These are phyloP conservation scores for Heteractis magnifica DNA, from an alignment of 92 coral and sea anemone species.

Conservation along the genomic window DNA sequence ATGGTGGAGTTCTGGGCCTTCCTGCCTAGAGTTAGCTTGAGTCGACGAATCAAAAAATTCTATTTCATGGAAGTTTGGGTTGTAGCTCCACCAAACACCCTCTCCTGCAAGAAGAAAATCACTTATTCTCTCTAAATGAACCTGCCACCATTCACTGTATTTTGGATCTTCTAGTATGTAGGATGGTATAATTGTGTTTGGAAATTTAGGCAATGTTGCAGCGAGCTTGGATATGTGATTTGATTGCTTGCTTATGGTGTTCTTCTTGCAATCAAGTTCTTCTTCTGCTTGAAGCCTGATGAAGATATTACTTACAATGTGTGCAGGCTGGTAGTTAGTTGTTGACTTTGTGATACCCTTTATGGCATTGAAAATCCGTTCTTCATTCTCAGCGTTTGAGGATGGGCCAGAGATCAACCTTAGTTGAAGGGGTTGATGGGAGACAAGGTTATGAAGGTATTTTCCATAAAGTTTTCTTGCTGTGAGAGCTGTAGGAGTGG, in stretches of 20 bases:
- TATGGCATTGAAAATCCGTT: neutral
- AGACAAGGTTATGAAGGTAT: neutral
- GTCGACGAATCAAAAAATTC: too few relatives aligned
- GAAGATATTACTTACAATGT: neutral
- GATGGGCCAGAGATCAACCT: neutral
- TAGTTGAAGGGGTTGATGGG: neutral
- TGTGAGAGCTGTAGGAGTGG: conserved; percentile 2
- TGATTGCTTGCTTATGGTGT: neutral
- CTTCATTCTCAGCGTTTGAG: neutral
- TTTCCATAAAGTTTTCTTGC: neutral
- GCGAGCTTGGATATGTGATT: neutral
- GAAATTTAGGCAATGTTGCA: neutral
- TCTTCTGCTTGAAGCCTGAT: neutral
- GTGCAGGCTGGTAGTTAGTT: neutral
- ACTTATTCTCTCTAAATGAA: too few relatives aligned
- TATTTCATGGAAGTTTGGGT: too few relatives aligned
- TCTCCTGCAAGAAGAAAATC: too few relatives aligned
- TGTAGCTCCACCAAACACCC: too few relatives aligned
- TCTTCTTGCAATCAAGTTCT: neutral
- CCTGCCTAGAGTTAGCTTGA: too few relatives aligned
- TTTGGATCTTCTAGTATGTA: neutral
- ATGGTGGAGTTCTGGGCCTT: too few relatives aligned
- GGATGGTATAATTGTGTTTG: neutral
- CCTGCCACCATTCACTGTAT: conserved; percentile 2
- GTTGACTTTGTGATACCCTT: neutral